phyloP scores from a whole-genome alignment of 2,888 invertebrate species.

The Argyresthia albistria region DNA sequence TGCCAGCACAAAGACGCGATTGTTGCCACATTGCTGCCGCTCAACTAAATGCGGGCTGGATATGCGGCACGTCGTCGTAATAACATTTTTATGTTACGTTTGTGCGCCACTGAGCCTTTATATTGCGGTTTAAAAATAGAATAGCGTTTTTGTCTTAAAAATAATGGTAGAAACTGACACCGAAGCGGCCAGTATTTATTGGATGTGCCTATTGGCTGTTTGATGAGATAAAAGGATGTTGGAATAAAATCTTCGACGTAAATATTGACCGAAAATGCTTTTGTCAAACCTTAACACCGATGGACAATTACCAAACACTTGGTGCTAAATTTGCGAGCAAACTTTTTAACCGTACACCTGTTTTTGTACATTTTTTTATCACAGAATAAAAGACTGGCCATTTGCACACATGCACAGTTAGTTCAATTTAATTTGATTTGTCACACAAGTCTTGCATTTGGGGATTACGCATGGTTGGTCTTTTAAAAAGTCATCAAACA shows the following conservation, averaged over 20 bases:
- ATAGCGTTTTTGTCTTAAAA: not conserved
- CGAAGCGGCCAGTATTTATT: too few relatives aligned
- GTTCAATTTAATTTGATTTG: slow-evolving; percentile 21
- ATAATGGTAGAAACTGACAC: not conserved
- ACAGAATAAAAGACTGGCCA: too few relatives aligned
- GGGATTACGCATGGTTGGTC: not conserved
- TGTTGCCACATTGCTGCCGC: slow-evolving; percentile 27
- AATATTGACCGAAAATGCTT: too few relatives aligned
- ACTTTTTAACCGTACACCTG: too few relatives aligned
- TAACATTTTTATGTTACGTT: slow-evolving; percentile 1
- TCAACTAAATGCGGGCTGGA: slow-evolving; percentile 17
- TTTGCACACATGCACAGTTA: slow-evolving; percentile 15
- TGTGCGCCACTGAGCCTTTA: not conserved
- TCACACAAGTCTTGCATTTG: slow-evolving; percentile 16
- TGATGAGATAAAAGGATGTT: too few relatives aligned
- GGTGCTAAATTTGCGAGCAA: too few relatives aligned
- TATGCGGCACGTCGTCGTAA: not conserved
- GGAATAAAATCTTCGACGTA: too few relatives aligned
- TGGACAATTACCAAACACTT: too few relatives aligned
- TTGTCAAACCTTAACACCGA: too few relatives aligned
- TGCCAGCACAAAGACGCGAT: slow-evolving; percentile 28
- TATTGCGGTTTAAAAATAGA: slow-evolving; percentile 2
- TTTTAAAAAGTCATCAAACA: too few relatives aligned
- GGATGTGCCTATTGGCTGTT: too few relatives aligned
- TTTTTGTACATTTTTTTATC: too few relatives aligned